Evolutionary conservation across 2,797 vertebrate species (phyloP).

Genomic region (Pempheris klunzingeri): DNA sequence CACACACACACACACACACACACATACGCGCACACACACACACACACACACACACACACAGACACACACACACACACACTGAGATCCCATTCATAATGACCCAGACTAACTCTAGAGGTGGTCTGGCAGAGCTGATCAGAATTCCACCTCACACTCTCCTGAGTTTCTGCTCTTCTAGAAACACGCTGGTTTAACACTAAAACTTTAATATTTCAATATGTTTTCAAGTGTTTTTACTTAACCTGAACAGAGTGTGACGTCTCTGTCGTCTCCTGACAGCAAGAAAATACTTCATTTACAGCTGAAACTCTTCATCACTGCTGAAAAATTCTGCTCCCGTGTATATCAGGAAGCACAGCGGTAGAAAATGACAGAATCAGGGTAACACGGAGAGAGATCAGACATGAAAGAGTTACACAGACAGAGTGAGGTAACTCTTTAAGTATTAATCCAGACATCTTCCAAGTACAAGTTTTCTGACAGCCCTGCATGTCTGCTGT

Average conservation of each 20-base stretch:
- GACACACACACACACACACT: constrained; percentile 2
- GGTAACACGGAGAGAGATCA: not conserved
- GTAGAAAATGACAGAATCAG: constrained; percentile 20
- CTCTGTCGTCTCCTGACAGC: not conserved
- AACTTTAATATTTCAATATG: not conserved
- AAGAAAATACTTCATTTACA: constrained; percentile 1
- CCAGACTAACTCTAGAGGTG: constrained; percentile 33
- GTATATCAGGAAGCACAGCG: not conserved
- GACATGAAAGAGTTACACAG: not conserved
- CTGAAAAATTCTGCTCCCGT: constrained; percentile 12
- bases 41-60: constrained; percentile 3
- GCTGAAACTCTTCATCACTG: not conserved
- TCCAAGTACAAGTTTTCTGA: not conserved
- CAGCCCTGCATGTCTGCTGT: not conserved
- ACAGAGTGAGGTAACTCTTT: not conserved
- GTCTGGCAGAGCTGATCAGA: constrained; percentile 19
- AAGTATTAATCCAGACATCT: constrained; percentile 2
- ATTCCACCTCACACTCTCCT: constrained; percentile 8
- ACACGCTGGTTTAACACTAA: not conserved
- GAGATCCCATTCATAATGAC: not conserved
- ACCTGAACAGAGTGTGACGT: not conserved
- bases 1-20: constrained; percentile 7
- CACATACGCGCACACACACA: constrained; percentile 8
- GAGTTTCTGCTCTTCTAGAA: not conserved
- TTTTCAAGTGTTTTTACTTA: constrained; percentile 6